Conservation (phyloP, 2,797 vertebrate species). For the Saxicola maurus region DNA sequence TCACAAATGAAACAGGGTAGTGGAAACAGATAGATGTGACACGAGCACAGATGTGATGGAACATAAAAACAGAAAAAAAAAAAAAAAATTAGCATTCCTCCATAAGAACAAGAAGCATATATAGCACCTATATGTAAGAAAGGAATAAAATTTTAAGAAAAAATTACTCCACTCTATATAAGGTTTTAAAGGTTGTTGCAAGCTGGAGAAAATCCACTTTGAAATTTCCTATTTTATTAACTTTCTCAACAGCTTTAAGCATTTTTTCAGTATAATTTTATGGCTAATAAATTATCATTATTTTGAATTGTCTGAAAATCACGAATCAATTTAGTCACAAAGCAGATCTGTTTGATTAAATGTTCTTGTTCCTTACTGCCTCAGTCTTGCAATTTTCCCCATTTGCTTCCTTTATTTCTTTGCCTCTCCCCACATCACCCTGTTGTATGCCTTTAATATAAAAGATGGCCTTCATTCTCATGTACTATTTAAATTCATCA, state of each 20-base stretch:
- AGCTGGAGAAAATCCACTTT: background rate
- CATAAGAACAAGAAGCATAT: background rate
- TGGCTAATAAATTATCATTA: slow-evolving; percentile 20
- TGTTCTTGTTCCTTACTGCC: background rate
- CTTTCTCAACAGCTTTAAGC: slow-evolving; percentile 1
- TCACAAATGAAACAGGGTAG: background rate
- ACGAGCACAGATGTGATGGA: background rate
- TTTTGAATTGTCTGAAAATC: slow-evolving; percentile 41
- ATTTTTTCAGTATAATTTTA: slow-evolving; percentile 14
- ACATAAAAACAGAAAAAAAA: background rate
- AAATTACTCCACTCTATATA: background rate
- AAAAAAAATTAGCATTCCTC: background rate
- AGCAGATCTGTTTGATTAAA: slow-evolving; percentile 20
- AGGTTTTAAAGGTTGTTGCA: background rate
- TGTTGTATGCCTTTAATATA: slow-evolving; percentile 44
- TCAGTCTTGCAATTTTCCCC: background rate
- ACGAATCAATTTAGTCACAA: slow-evolving; percentile 17
- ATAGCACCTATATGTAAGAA: background rate
- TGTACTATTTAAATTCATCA: slow-evolving; percentile 47
- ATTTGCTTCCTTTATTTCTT: slow-evolving; percentile 26
- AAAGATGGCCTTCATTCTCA: slow-evolving; percentile 23
- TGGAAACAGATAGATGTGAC: background rate
- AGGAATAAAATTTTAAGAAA: background rate
- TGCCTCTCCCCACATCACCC: slow-evolving; percentile 15
- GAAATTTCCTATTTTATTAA: slow-evolving; percentile 17